These are phyloP conservation scores for Genyomyrus donnyi DNA, from an alignment of 2,113 vertebrate species.

Conservation along the genomic window DNA sequence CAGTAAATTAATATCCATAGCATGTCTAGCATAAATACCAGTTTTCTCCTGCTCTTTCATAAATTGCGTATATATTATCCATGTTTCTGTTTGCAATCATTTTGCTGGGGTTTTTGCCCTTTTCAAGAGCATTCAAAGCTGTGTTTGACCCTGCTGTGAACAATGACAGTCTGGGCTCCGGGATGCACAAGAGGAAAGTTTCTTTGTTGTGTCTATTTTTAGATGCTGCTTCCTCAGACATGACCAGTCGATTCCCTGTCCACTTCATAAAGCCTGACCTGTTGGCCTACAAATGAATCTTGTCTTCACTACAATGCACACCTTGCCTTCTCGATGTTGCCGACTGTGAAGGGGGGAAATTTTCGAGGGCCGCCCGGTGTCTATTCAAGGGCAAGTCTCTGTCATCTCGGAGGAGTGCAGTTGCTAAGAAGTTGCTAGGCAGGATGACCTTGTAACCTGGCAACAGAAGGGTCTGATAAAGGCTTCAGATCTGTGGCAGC, in stretches of 20 bases:
- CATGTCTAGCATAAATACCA: not conserved
- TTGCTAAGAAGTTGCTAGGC: slow-evolving; percentile 12
- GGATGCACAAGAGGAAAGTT: not conserved
- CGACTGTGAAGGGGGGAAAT: slow-evolving; percentile 6
- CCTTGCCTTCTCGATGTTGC: slow-evolving; percentile 2
- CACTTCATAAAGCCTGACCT: slow-evolving; percentile 21
- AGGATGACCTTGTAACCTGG: slow-evolving; percentile 12
- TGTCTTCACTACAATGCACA: not conserved
- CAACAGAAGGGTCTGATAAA: not conserved
- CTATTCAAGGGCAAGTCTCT: slow-evolving; percentile 12
- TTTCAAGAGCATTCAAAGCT: not conserved
- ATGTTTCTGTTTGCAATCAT: not conserved
- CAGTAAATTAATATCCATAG: not conserved
- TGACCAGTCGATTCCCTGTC: slow-evolving; percentile 18
- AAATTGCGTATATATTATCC: not conserved
- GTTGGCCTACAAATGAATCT: slow-evolving; percentile 21
- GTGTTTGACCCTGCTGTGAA: slow-evolving; percentile 5
- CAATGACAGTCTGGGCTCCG: not conserved
- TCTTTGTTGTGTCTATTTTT: slow-evolving; percentile 13
- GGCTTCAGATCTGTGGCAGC: not conserved
- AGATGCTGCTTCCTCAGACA: not conserved
- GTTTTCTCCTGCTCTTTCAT: not conserved
- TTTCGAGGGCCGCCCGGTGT: not conserved
- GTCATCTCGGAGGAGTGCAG: not conserved
- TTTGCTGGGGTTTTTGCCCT: not conserved